Conservation (phyloP, 2,797 vertebrate species). For the Garrulus glandarius region DNA sequence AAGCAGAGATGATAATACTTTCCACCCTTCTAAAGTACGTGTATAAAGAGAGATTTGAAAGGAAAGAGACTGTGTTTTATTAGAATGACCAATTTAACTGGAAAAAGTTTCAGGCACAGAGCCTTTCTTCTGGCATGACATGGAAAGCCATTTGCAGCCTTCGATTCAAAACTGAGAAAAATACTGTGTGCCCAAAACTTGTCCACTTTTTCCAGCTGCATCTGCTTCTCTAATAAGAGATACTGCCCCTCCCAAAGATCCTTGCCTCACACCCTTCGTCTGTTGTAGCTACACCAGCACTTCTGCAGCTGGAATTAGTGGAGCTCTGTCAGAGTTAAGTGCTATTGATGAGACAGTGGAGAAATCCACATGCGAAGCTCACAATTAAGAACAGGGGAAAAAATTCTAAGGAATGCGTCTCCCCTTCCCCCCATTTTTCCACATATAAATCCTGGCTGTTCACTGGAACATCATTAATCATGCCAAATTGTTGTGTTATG, state of each 20-base stretch:
- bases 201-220: slow-evolving; percentile 1
- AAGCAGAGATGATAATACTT: slow-evolving; percentile 1
- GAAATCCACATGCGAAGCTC: not conserved
- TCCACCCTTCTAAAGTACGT: not conserved
- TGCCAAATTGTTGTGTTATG: not conserved
- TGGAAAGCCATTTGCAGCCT: not conserved
- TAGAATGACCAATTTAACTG: not conserved
- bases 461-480: slow-evolving; percentile 34
- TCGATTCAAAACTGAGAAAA: not conserved
- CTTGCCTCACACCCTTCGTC: not conserved
- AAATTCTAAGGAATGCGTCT: not conserved
- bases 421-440: not conserved
- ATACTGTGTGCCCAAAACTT: not conserved
- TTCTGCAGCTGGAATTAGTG: not conserved
- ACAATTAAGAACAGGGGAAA: not conserved
- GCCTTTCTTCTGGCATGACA: not conserved
- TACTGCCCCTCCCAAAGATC: not conserved
- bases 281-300: not conserved
- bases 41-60: not conserved
- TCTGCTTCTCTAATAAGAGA: not conserved
- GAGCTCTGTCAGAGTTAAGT: not conserved
- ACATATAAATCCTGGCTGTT: slow-evolving; percentile 4
- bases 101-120: not conserved
- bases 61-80: not conserved
- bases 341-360: not conserved